Percentiles rank a stretch among this genome's conserved stretches.
Evolutionary conservation across 2,113 vertebrate genomes (phyloP).

Genomic region (Boleophthalmus pectinirostris): DNA sequence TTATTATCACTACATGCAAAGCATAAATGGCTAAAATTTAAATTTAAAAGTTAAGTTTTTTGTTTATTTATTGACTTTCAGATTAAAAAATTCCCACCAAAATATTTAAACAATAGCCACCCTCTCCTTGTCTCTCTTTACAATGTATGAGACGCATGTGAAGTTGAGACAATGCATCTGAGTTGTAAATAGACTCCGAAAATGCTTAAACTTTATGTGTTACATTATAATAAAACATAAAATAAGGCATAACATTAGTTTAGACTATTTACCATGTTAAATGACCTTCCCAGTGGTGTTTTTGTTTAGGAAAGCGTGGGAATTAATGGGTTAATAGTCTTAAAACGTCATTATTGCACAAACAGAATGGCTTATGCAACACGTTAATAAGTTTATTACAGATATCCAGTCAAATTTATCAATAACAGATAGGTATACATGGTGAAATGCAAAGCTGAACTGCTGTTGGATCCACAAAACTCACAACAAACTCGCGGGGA

Average conservation of each 20-base stretch:
- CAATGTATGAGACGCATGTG: not conserved
- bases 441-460: not conserved
- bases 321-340: not conserved
- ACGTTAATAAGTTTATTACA: not conserved
- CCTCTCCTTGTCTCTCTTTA: not conserved
- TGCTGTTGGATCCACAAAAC: not conserved
- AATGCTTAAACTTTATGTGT: not conserved
- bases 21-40: too few relatives aligned
- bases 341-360: not conserved
- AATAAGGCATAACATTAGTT: not conserved
- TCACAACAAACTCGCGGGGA: slow-evolving; percentile 3
- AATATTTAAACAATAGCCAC: not conserved
- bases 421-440: not conserved
- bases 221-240: not conserved
- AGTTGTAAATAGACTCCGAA: not conserved
- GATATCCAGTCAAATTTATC: not conserved
- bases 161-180: not conserved
- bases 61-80: too few relatives aligned
- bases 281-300: not conserved
- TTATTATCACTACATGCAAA: too few relatives aligned
- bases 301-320: not conserved
- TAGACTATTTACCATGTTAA: not conserved
- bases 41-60: too few relatives aligned
- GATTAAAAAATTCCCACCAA: not conserved
- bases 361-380: not conserved